phyloP scores from a whole-genome alignment of 35 echinoderm and acorn worm species.

The Ophiothrix spiculata region DNA sequence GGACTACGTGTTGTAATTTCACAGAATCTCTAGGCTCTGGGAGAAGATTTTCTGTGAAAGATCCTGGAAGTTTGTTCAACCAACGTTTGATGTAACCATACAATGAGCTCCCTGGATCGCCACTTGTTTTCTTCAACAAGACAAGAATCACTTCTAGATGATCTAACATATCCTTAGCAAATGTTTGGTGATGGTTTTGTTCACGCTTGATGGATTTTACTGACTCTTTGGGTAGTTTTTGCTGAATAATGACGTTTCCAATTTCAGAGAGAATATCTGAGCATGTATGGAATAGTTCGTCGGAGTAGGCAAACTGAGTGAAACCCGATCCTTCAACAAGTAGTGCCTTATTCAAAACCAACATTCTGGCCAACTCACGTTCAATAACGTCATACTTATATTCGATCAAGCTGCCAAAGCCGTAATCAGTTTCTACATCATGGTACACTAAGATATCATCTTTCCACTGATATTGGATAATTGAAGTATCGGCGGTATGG shows the following conservation, averaged over 20 bases:
- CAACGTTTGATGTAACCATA: conserved; percentile 31
- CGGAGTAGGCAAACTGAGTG: conserved; percentile 14
- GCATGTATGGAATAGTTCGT: conserved; percentile 18
- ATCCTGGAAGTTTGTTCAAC: background rate
- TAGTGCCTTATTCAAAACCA: conserved; percentile 19
- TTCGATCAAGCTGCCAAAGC: conserved; percentile 8
- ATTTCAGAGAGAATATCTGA: conserved; percentile 11
- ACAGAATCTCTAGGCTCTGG: background rate
- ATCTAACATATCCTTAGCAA: conserved; percentile 28
- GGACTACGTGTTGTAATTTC: conserved; percentile 32
- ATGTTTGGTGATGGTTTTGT: background rate
- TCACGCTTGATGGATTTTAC: conserved; percentile 2
- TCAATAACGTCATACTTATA: conserved; percentile 22
- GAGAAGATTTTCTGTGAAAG: conserved; percentile 2
- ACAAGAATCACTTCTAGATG: conserved; percentile 22
- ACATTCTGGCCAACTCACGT: background rate
- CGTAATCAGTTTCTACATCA: conserved; percentile 32
- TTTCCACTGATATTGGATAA: background rate
- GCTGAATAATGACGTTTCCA: background rate
- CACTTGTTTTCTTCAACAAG: conserved; percentile 29
- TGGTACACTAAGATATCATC: conserved; percentile 2
- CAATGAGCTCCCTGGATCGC: conserved; percentile 18
- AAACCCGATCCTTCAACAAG: background rate
- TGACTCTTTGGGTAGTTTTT: conserved; percentile 9
- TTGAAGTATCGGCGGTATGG: background rate